These are phyloP conservation scores for Cavia porcellus DNA, from an alignment of 2,113 vertebrate species.

Conservation along the genomic window DNA sequence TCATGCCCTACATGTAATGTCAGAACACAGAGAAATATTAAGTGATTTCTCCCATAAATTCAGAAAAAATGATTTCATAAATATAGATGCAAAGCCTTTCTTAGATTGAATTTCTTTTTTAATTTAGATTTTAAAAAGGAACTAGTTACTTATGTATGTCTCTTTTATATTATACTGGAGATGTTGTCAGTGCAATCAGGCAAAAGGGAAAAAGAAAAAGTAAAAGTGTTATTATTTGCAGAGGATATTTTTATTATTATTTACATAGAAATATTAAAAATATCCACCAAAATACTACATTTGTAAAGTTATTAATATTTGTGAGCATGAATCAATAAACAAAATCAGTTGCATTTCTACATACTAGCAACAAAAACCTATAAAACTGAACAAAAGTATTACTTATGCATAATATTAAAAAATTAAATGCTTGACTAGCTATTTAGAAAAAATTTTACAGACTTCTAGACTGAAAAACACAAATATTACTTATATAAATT, in stretches of 20 bases:
- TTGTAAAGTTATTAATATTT: background rate
- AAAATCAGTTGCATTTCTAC: background rate
- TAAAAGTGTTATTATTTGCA: background rate
- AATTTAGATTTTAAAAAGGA: background rate
- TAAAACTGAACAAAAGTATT: background rate
- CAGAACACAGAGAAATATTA: background rate
- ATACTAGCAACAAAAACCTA: background rate
- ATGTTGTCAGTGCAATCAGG: background rate
- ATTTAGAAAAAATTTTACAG: background rate
- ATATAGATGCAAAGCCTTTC: background rate
- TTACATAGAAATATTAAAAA: background rate
- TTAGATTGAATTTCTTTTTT: background rate
- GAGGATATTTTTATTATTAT: background rate
- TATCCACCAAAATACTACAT: background rate
- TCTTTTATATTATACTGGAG: background rate
- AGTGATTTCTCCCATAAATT: background rate
- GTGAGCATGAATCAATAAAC: background rate
- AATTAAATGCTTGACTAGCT: background rate
- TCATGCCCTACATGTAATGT: background rate
- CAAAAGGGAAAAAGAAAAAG: background rate
- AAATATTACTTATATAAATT: background rate
- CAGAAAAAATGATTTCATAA: background rate
- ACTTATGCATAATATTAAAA: background rate
- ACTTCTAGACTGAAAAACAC: background rate
- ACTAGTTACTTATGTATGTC: background rate